Evolutionary conservation across 2,888 invertebrate genomes (phyloP).

Genomic region (Chrysopilus asiliformis): DNA sequence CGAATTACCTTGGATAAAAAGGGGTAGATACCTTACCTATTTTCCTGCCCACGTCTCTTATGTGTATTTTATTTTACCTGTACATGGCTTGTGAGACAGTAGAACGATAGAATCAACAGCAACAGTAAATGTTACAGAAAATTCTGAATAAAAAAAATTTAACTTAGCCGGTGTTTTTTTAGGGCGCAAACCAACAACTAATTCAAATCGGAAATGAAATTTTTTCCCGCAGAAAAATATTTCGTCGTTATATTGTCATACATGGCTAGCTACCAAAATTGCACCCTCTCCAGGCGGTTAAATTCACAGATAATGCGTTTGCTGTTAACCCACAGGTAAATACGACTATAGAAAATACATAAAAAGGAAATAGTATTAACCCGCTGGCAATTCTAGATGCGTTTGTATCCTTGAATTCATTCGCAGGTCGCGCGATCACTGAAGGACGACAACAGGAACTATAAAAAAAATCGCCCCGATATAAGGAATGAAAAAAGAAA

Average conservation of each 20-base stretch:
- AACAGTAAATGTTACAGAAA: conserved; percentile 4
- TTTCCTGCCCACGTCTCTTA: too few relatives aligned
- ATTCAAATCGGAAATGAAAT: conserved; percentile 16
- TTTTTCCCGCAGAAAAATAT: background rate
- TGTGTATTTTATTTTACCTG: conserved; percentile 3
- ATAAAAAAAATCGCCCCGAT: background rate
- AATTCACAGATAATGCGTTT: too few relatives aligned
- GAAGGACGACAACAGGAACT: too few relatives aligned
- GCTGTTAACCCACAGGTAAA: too few relatives aligned
- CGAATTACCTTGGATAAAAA: conserved; percentile 14
- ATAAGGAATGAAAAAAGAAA: background rate
- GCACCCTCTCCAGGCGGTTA: conserved; percentile 12
- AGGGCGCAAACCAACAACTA: conserved; percentile 12
- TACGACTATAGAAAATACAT: too few relatives aligned
- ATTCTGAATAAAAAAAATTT: too few relatives aligned
- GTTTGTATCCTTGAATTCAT: too few relatives aligned
- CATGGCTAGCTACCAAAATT: conserved; percentile 15
- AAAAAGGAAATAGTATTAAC: too few relatives aligned
- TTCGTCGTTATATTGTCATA: conserved; percentile 10
- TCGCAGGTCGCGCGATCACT: too few relatives aligned
- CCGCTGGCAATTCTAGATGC: too few relatives aligned
- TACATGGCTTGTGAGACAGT: conserved; percentile 3
- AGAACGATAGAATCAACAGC: background rate
- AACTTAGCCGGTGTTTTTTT: conserved; percentile 11
- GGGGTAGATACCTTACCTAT: conserved; percentile 11